Conservation (phyloP, 2,113 vertebrate genomes). For the Epinephelus cyanopodus region DNA sequence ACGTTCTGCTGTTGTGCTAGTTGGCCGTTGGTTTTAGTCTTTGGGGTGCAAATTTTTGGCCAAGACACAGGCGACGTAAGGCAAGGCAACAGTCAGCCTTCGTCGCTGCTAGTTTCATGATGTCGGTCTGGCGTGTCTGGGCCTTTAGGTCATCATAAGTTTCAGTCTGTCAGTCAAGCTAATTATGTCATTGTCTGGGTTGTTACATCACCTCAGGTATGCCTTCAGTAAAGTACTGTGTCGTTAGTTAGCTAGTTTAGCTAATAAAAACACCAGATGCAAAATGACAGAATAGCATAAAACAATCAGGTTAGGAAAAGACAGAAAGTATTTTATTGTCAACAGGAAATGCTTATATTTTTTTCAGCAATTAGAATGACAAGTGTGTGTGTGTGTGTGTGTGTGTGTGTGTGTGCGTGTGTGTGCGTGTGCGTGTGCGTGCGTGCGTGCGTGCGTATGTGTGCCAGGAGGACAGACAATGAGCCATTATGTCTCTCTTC, state of each 20-base stretch:
- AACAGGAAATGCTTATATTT: background rate
- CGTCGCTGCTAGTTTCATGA: too few species aligned
- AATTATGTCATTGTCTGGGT: background rate
- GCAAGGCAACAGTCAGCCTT: too few species aligned
- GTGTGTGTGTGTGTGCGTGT: background rate
- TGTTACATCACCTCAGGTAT: background rate
- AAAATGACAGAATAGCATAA: background rate
- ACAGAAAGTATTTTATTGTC: background rate
- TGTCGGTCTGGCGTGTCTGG: too few species aligned
- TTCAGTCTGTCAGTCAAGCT: background rate
- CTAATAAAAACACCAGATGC: background rate
- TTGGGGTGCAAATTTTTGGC: too few species aligned
- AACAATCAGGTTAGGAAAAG: background rate
- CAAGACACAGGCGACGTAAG: too few species aligned
- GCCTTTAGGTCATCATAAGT: too few species aligned
- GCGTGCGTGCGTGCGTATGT: background rate
- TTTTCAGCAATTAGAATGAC: background rate
- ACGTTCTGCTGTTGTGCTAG: too few species aligned
- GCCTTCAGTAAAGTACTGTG: background rate
- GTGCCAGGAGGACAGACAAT: conserved; percentile 14
- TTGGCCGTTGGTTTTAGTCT: too few species aligned
- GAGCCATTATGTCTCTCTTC: conserved; percentile 14
- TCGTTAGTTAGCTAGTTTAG: background rate
- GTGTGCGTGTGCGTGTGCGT: background rate
- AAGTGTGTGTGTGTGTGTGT: background rate